Evolutionary conservation across 2,888 invertebrate genomes (phyloP).

Genomic region (Ligdia adustata): DNA sequence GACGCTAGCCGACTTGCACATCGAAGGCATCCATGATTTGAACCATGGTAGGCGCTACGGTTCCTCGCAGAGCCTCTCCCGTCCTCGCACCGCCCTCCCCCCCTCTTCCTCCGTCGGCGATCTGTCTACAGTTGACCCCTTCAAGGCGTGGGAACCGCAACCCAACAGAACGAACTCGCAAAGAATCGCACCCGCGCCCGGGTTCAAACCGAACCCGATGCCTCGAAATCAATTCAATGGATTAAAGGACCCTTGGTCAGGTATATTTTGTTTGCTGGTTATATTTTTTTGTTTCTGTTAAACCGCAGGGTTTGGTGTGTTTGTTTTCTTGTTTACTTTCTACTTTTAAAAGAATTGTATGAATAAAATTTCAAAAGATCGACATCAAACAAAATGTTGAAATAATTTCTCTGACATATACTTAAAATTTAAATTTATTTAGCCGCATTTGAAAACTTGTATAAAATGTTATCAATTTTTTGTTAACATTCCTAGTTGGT

Average conservation of each 20-base stretch:
- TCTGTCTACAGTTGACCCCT: conserved; percentile 64
- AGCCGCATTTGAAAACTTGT: too few relatives aligned
- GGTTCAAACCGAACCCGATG: conserved; percentile 68
- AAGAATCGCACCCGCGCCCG: conserved; percentile 45
- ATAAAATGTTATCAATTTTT: too few relatives aligned
- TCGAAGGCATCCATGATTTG: conserved; percentile 90
- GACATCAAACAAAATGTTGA: too few relatives aligned
- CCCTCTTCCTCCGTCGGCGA: conserved; percentile 71
- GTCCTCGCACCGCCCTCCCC: conserved; percentile 62
- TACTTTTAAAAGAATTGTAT: too few relatives aligned
- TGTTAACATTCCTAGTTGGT: too few relatives aligned
- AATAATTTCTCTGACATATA: too few relatives aligned
- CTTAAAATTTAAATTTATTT: too few relatives aligned
- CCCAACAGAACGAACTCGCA: conserved; percentile 13
- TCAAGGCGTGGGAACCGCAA: conserved; percentile 67
- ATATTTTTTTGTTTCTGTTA: conserved; percentile 45
- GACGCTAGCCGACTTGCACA: conserved; percentile 93
- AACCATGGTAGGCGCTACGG: conserved; percentile 86
- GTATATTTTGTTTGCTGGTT: conserved; percentile 79
- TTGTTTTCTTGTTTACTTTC: too few relatives aligned
- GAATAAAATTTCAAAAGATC: too few relatives aligned
- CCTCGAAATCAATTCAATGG: conserved; percentile 69
- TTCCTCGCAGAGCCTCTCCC: conserved; percentile 77
- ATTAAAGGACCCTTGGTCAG: conserved; percentile 83
- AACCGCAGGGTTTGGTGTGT: too few relatives aligned